These are phyloP conservation scores for Lemur catta DNA, from an alignment of 2,797 vertebrate species.

Conservation along the genomic window DNA sequence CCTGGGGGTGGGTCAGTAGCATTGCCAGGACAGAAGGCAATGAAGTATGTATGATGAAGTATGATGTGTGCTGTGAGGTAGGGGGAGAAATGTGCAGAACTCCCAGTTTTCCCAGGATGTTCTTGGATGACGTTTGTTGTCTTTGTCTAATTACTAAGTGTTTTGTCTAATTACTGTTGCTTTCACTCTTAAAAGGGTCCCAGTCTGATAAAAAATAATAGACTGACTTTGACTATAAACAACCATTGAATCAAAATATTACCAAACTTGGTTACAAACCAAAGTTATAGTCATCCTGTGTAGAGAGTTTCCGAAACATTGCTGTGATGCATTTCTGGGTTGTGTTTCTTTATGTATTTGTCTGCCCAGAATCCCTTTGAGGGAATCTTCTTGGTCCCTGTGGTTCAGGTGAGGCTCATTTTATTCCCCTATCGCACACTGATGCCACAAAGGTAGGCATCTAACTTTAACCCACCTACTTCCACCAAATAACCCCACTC, in stretches of 20 bases:
- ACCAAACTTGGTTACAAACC: not conserved
- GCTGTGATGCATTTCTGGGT: not conserved
- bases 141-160: not conserved
- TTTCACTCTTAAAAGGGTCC: not conserved
- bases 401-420: not conserved
- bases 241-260: not conserved
- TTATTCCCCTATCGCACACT: not conserved
- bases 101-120: not conserved
- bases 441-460: not conserved
- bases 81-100: not conserved
- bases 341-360: not conserved
- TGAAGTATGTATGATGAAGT: not conserved
- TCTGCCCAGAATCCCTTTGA: not conserved
- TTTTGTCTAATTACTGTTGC: not conserved
- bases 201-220: not conserved
- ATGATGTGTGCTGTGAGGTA: not conserved
- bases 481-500: not conserved
- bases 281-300: not conserved
- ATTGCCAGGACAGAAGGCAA: not conserved
- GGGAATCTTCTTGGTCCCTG: not conserved
- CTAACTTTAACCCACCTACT: not conserved
- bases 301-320: slow-evolving; percentile 6
- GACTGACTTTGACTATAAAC: not conserved
- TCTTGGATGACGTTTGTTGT: not conserved
- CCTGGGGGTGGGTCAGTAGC: not conserved